phyloP scores from a whole-genome alignment of 2,888 invertebrate genomes.

The Nephrotoma appendiculata region DNA sequence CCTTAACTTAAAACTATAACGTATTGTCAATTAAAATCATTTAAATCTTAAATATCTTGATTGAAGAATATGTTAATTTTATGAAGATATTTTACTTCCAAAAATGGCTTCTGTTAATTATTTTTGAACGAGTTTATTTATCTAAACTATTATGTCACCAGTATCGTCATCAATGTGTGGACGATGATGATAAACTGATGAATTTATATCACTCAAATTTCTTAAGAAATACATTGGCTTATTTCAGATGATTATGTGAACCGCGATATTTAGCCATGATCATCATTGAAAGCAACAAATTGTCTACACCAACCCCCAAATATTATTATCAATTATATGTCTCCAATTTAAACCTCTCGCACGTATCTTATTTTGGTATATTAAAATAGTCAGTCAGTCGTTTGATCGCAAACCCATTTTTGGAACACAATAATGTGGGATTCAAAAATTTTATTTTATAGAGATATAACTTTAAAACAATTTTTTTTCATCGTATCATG shows the following conservation, averaged over 20 bases:
- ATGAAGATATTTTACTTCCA: no score
- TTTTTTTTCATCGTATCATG: background rate
- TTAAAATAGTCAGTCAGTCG: background rate
- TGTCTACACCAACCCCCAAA: background rate
- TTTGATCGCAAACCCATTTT: background rate
- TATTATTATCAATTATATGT: background rate
- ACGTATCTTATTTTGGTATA: background rate
- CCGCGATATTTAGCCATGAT: background rate
- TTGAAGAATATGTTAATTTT: no score
- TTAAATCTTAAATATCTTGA: no score
- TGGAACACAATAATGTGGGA: background rate
- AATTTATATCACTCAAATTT: no score
- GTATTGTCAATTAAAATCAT: no score
- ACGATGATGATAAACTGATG: no score
- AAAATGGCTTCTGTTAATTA: no score
- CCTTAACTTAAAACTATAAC: no score
- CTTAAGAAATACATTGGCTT: no score
- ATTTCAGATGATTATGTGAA: background rate
- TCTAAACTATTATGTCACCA: no score
- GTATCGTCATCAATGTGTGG: no score
- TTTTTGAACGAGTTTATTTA: no score
- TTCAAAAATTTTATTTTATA: background rate
- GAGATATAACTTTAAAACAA: background rate
- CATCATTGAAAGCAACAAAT: background rate
- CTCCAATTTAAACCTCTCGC: background rate